A percentile compares a stretch with the other conserved stretches of the same genome.
Evolutionary conservation across 2,113 vertebrate species (phyloP).

Genomic region (Eolophus roseicapilla): DNA sequence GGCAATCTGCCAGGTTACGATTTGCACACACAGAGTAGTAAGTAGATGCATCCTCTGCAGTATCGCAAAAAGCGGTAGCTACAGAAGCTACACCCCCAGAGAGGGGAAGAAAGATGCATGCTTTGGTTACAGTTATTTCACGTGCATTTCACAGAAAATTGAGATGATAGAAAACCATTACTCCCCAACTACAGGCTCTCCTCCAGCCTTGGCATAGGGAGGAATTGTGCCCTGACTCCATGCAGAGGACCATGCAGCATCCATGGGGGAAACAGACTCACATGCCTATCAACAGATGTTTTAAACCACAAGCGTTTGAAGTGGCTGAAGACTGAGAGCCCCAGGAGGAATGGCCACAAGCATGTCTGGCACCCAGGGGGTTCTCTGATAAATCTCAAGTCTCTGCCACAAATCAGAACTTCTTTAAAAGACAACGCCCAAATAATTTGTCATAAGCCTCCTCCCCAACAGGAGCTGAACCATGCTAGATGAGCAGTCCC

Average conservation of each 20-base stretch:
- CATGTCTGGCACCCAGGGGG: neutral
- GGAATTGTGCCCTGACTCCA: neutral
- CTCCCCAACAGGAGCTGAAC: neutral
- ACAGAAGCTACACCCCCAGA: neutral
- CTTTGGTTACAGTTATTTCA: neutral
- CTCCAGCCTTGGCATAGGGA: neutral
- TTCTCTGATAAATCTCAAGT: neutral
- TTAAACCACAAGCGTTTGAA: too few relatives aligned
- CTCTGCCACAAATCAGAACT: neutral
- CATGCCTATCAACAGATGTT: neutral
- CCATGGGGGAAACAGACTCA: neutral
- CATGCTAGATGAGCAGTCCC: too few relatives aligned
- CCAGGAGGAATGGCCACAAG: neutral
- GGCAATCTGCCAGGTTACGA: neutral
- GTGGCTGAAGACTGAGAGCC: neutral
- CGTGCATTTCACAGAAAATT: neutral
- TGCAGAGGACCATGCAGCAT: neutral
- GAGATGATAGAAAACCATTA: neutral
- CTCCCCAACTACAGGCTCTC: neutral
- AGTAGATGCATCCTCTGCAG: neutral
- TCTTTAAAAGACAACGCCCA: neutral
- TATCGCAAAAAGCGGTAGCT: neutral
- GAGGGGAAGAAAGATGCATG: neutral
- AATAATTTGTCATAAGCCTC: neutral
- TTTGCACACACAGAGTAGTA: neutral